Conservation (phyloP, 2,888 invertebrate genomes). For the Andrena hattorfiana region DNA sequence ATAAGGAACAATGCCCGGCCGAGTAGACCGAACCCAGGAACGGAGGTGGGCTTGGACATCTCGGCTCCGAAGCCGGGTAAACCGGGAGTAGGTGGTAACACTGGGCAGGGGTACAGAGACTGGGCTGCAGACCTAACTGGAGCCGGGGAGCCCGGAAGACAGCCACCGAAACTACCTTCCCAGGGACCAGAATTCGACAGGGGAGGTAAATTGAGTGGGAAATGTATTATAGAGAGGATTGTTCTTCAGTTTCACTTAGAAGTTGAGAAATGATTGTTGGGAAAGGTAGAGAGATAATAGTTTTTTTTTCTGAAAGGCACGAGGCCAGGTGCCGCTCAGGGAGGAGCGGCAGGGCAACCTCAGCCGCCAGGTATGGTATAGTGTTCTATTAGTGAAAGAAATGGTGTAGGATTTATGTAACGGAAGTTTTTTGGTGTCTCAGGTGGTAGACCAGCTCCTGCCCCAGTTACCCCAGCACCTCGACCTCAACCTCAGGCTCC, state of each 20-base stretch:
- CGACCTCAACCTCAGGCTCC: conserved; percentile 13
- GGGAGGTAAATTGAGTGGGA: conserved; percentile 28
- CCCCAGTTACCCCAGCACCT: neutral
- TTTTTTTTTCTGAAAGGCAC: conserved; percentile 5
- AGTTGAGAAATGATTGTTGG: neutral
- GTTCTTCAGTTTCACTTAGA: neutral
- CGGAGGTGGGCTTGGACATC: conserved; percentile 80
- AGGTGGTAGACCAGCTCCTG: conserved; percentile 22
- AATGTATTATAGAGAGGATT: too few relatives aligned
- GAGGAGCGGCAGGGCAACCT: conserved; percentile 20
- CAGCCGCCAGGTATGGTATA: conserved; percentile 39
- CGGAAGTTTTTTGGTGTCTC: neutral
- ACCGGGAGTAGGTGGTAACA: conserved; percentile 71
- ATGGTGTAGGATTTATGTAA: neutral
- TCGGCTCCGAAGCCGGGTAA: conserved; percentile 66
- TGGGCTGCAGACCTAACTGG: conserved; percentile 81
- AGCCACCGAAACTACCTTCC: conserved; percentile 70
- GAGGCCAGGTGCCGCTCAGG: conserved; percentile 32
- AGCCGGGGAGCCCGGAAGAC: conserved; percentile 75
- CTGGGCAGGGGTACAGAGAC: conserved; percentile 77
- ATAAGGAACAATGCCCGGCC: conserved; percentile 72
- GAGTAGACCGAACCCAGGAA: conserved; percentile 79
- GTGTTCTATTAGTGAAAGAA: neutral
- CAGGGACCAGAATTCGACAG: conserved; percentile 70
- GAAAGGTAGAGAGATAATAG: neutral